Conservation (phyloP, 1,140 invertebrate species). For the Oreohelix idahoensis region DNA sequence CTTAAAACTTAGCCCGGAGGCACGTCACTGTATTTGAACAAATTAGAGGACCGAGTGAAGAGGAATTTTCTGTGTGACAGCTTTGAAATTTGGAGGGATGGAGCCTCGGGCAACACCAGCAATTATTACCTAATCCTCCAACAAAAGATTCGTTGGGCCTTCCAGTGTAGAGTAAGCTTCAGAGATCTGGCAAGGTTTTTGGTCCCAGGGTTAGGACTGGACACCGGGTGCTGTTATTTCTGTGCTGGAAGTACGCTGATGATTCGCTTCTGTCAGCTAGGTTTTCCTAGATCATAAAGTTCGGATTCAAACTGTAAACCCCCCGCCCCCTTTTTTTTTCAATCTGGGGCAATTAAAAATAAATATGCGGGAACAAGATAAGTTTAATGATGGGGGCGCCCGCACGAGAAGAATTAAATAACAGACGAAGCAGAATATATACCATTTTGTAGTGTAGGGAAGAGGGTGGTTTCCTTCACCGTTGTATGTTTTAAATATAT, state of each 20-base stretch:
- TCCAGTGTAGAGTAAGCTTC: background rate
- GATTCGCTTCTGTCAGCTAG: background rate
- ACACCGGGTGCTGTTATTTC: background rate
- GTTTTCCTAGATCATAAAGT: too few species aligned
- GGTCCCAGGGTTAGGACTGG: background rate
- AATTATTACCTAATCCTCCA: slow-evolving; percentile 18
- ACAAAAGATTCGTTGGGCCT: slow-evolving; percentile 19
- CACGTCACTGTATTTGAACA: slow-evolving; percentile 40
- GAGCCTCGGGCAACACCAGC: background rate
- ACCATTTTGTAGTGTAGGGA: too few species aligned
- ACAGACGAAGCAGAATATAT: too few species aligned
- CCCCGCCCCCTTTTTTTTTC: too few species aligned
- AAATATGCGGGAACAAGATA: too few species aligned
- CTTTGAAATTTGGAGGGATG: slow-evolving; percentile 16
- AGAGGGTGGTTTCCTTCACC: too few species aligned
- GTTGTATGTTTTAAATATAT: too few species aligned
- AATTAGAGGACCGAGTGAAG: slow-evolving; percentile 32
- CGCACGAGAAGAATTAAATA: too few species aligned
- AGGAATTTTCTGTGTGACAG: slow-evolving; percentile 31
- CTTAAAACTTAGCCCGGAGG: slow-evolving; percentile 26
- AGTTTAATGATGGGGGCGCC: too few species aligned
- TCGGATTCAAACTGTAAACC: too few species aligned
- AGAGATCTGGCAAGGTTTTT: background rate
- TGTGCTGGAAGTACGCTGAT: background rate
- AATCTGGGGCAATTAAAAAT: too few species aligned